Conservation (phyloP, 2,797 vertebrate species). For the Pseudochirops cupreus region DNA sequence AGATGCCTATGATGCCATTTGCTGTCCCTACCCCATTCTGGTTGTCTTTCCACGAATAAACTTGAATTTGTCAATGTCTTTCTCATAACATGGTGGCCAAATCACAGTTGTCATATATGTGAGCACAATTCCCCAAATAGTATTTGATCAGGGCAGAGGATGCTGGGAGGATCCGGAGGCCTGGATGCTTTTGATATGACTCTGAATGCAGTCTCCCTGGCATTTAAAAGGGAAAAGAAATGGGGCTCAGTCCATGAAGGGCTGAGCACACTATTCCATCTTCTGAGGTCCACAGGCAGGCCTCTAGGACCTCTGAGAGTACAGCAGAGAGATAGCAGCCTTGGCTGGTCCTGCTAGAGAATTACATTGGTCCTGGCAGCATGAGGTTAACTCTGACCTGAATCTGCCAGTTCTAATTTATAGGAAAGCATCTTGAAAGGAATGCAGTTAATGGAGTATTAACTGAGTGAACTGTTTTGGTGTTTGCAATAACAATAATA, state of each 20-base stretch:
- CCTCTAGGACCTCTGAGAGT: background rate
- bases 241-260: background rate
- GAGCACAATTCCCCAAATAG: background rate
- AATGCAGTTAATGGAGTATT: constrained; percentile 5
- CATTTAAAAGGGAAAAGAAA: background rate
- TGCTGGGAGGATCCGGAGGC: background rate
- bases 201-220: background rate
- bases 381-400: background rate
- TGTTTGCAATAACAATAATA: constrained; percentile 3
- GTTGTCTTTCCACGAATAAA: background rate
- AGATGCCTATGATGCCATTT: background rate
- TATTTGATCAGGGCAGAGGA: background rate
- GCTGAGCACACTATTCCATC: background rate
- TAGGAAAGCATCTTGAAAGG: background rate
- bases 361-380: background rate
- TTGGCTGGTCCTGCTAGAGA: background rate
- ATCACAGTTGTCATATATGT: background rate
- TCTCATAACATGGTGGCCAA: background rate
- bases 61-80: background rate
- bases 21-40: background rate
- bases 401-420: constrained; percentile 8
- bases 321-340: background rate
- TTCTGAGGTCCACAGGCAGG: background rate
- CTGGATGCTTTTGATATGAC: background rate
- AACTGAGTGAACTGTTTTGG: background rate